These are phyloP conservation scores for Pedetes capensis DNA, from an alignment of 2,113 vertebrate genomes.

Conservation along the genomic window DNA sequence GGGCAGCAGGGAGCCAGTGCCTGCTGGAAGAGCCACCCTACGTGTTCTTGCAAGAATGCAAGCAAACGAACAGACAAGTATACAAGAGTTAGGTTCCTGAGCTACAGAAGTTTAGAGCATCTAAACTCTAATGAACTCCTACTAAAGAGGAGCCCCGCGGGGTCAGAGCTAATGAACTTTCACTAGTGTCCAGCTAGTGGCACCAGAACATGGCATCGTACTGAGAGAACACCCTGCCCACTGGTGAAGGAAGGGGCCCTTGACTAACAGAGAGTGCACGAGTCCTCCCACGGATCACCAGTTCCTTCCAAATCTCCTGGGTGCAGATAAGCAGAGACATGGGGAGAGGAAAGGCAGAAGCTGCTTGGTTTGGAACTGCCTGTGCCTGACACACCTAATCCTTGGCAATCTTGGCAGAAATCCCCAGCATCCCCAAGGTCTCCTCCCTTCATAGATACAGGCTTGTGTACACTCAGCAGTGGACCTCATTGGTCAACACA, in stretches of 20 bases:
- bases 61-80: slow-evolving; percentile 52
- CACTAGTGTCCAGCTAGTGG: not conserved
- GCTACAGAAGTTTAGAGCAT: slow-evolving; percentile 58
- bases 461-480: slow-evolving; percentile 21
- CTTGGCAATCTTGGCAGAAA: slow-evolving; percentile 24
- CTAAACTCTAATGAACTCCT: slow-evolving; percentile 41
- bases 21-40: slow-evolving; percentile 1
- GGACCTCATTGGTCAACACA: slow-evolving; percentile 20
- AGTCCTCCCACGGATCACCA: not conserved
- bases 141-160: not conserved
- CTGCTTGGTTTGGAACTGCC: slow-evolving; percentile 45
- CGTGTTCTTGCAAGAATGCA: not conserved
- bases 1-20: slow-evolving; percentile 16
- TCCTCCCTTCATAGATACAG: not conserved
- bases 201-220: not conserved
- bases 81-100: slow-evolving; percentile 6
- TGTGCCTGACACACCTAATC: slow-evolving; percentile 51
- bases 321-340: not conserved
- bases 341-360: slow-evolving; percentile 16
- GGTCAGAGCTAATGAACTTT: not conserved
- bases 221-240: not conserved
- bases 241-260: not conserved
- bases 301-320: not conserved
- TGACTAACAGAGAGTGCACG: not conserved
- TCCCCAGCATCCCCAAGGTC: slow-evolving; percentile 2